Evolutionary conservation across 2,888 invertebrate genomes (phyloP).

Genomic region (Chrysolina oricalcia): DNA sequence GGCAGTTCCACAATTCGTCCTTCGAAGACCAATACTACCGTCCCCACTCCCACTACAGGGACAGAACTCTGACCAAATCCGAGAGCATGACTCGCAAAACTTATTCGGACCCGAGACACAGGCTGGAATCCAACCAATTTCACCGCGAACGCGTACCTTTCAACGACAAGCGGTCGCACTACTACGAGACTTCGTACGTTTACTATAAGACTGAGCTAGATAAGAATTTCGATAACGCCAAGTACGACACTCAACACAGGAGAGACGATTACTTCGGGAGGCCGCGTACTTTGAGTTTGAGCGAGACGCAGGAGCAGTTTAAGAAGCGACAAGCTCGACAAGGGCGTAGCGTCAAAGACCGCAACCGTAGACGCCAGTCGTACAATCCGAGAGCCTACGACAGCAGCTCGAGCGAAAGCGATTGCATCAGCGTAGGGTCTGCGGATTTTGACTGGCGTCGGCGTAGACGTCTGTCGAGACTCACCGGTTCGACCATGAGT

Average conservation of each 20-base stretch:
- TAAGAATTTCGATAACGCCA: slow-evolving; percentile 50
- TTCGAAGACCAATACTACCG: slow-evolving; percentile 63
- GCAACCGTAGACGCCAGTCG: slow-evolving; percentile 74
- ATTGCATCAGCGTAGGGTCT: slow-evolving; percentile 70
- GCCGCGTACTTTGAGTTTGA: slow-evolving; percentile 63
- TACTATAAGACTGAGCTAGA: slow-evolving; percentile 63
- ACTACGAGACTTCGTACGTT: slow-evolving; percentile 64
- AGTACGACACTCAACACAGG: slow-evolving; percentile 25
- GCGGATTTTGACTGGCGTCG: slow-evolving; percentile 70
- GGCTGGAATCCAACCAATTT: slow-evolving; percentile 60
- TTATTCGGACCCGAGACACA: slow-evolving; percentile 62
- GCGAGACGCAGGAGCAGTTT: slow-evolving; percentile 62
- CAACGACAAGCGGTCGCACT: slow-evolving; percentile 58
- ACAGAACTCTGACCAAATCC: slow-evolving; percentile 69
- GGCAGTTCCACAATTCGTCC: slow-evolving; percentile 63
- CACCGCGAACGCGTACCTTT: slow-evolving; percentile 49
- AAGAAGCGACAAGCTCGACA: slow-evolving; percentile 61
- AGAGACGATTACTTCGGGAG: slow-evolving; percentile 50
- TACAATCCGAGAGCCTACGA: slow-evolving; percentile 76
- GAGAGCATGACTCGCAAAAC: slow-evolving; percentile 71
- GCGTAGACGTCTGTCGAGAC: slow-evolving; percentile 66
- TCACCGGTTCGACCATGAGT: slow-evolving; percentile 69
- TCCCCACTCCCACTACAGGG: slow-evolving; percentile 61
- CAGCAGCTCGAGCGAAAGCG: slow-evolving; percentile 74
- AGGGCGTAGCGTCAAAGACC: slow-evolving; percentile 73